A percentile compares a stretch with the other conserved stretches of the same genome.
Evolutionary conservation across 64 coral and sea anemone species (phyloP).

Genomic region (Platygyra sinensis): DNA sequence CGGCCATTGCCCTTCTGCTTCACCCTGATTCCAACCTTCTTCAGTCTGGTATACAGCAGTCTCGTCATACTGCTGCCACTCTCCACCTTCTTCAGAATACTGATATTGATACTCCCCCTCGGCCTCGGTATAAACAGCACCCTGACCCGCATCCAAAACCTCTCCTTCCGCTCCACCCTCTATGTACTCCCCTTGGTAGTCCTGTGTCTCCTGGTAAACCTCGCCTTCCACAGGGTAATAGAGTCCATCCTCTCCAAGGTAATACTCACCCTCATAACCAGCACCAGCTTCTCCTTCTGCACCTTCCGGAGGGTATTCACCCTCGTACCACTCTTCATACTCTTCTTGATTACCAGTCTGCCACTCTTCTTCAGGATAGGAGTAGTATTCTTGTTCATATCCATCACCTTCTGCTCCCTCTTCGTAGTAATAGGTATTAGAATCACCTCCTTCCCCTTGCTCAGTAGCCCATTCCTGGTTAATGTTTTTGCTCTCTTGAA

Average conservation of each 20-base stretch:
- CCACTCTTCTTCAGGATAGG: background rate
- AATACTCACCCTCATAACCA: slow-evolving; percentile 33
- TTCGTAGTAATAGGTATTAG: slow-evolving; percentile 26
- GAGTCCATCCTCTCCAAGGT: slow-evolving; percentile 33
- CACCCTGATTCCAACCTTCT: slow-evolving; percentile 25
- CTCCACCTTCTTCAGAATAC: slow-evolving; percentile 4
- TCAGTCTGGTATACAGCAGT: background rate
- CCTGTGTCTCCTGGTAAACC: slow-evolving; percentile 9
- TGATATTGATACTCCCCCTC: slow-evolving; percentile 25
- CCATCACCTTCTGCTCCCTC: slow-evolving; percentile 10
- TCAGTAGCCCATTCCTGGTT: slow-evolving; percentile 9
- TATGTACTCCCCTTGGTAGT: slow-evolving; percentile 12
- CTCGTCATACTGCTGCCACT: slow-evolving; percentile 35
- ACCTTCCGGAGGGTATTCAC: slow-evolving; percentile 26
- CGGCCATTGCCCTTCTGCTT: slow-evolving; percentile 13
- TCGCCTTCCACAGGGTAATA: slow-evolving; percentile 41
- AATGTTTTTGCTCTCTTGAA: background rate
- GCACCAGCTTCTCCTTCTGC: background rate
- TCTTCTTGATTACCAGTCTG: background rate
- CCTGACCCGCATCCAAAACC: background rate
- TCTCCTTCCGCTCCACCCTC: slow-evolving; percentile 12
- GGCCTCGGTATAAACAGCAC: background rate
- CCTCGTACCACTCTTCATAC: slow-evolving; percentile 23
- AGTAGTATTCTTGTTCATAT: slow-evolving; percentile 37
- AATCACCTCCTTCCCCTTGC: background rate